Percentiles rank a stretch among this genome's conserved stretches.
Conservation (phyloP, 2,797 vertebrate species). For the Limnodromus scolopaceus region DNA sequence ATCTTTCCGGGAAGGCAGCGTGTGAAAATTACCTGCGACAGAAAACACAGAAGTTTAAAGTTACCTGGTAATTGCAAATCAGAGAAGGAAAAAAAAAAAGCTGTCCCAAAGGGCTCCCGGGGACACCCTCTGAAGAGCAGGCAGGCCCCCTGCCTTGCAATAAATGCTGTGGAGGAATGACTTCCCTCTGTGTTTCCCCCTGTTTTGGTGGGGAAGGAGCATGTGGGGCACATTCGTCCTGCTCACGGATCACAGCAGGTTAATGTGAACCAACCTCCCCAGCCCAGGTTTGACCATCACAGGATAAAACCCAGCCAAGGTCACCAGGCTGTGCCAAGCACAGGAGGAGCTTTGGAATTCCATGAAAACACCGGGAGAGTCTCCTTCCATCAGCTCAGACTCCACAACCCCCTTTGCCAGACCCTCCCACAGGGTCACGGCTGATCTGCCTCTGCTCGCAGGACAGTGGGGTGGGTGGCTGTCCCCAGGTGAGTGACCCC, state of each 20-base stretch:
- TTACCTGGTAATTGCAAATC: not conserved
- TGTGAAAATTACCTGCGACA: slow-evolving; percentile 42
- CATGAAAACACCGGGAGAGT: not conserved
- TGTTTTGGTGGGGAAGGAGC: not conserved
- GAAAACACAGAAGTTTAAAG: not conserved
- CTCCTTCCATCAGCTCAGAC: not conserved
- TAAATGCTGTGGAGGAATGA: not conserved
- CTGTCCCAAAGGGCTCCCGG: not conserved
- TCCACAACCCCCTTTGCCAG: not conserved
- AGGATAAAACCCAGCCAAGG: not conserved
- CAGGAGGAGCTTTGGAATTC: not conserved
- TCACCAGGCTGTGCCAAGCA: not conserved
- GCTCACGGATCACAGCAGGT: not conserved
- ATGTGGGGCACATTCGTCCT: not conserved
- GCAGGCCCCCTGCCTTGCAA: not conserved
- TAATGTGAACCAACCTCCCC: not conserved
- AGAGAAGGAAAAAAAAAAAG: not conserved
- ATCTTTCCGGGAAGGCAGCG: slow-evolving; percentile 64
- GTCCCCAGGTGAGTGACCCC: not conserved
- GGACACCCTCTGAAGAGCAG: not conserved
- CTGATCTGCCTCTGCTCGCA: not conserved
- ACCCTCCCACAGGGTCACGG: not conserved
- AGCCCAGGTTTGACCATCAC: not conserved
- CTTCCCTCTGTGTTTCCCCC: not conserved
- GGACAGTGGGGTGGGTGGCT: not conserved